Base-by-base conservation (phyloP, 2,888 invertebrate species). In the Gnatocerus cornutus region DNA sequence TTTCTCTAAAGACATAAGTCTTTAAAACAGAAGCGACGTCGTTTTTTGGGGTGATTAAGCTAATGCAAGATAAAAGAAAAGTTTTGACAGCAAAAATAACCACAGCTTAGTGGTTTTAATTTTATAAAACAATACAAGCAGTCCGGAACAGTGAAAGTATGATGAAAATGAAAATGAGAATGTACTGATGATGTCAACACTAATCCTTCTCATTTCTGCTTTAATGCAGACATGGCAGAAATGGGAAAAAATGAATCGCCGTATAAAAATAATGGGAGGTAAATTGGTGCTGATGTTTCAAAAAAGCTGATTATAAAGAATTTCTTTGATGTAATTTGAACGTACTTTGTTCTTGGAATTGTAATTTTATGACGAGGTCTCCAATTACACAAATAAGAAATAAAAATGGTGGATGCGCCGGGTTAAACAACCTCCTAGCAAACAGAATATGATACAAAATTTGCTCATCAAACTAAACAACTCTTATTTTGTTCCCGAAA, bases 1-100 rank as follows among this genome's bases (percentile, higher is more conserved):
- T 16, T 39, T 33, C 16, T 27, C 13, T 9, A 43, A 56, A 56
- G 56, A 43, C 43, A 55, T 41, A 46, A 46, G 46, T 46, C 46
- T 46, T 14, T 46, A 46, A 16, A 16, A 16, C 9, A 46, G 16
- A 46, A 3, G 13, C 14, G 16, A 7, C 1, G 21, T n/a, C 13
- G n/a, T 46, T 46, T 46, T 46, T 46, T 46, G 21, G 27, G 27
- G 10, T 16, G 46, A 46, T 46, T 46, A 27, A 46, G 46, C 14
- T 46, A 46, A 46, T 46, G 46, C 27, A 5, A 9, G 46, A 46
- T 46, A 46, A 46, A 27, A 16, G n/a, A 46, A 46, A 46, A 46
- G 46, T 46, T 46, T n/a, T 14, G 7, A 43, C 43, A 12, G 7
- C 43, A 12, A 43, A 43, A 43, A 43, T 12, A 43, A 13, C 14